A percentile compares a stretch with the other conserved stretches of the same genome.
phyloP scores from a whole-genome alignment of 2,113 vertebrate genomes.

The Euleptes europaea region DNA sequence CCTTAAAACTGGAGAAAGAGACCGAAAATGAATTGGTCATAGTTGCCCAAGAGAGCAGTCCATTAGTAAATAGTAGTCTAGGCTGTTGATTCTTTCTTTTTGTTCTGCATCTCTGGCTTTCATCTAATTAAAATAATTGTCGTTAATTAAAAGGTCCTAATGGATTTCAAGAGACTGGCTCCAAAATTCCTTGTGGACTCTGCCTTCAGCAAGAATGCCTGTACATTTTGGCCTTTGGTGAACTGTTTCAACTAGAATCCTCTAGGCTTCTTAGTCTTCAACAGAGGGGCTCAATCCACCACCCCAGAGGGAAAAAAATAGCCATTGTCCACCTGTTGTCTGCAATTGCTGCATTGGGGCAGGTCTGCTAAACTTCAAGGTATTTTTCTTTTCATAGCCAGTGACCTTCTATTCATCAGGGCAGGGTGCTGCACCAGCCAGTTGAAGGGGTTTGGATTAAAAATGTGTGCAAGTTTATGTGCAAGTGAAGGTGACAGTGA shows the following conservation, averaged over 20 bases:
- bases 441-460: background rate
- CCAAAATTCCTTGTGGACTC: background rate
- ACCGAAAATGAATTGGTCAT: background rate
- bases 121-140: conserved; percentile 24
- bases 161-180: conserved; percentile 7
- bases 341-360: background rate
- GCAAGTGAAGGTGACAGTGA: fast-evolving
- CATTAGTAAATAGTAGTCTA: background rate
- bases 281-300: background rate
- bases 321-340: background rate
- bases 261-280: background rate
- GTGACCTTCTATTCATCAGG: background rate
- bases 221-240: background rate
- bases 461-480: background rate
- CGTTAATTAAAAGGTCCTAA: conserved; percentile 33
- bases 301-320: conserved; percentile 1
- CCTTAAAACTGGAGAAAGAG: background rate
- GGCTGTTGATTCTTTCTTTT: background rate
- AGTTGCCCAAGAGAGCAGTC: background rate
- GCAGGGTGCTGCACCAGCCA: fast-evolving
- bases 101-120: background rate
- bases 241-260: background rate
- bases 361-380: fast-evolving
- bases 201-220: background rate
- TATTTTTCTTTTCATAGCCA: background rate